Conservation (phyloP, 2,113 vertebrate genomes). For the Electrona antarctica region DNA sequence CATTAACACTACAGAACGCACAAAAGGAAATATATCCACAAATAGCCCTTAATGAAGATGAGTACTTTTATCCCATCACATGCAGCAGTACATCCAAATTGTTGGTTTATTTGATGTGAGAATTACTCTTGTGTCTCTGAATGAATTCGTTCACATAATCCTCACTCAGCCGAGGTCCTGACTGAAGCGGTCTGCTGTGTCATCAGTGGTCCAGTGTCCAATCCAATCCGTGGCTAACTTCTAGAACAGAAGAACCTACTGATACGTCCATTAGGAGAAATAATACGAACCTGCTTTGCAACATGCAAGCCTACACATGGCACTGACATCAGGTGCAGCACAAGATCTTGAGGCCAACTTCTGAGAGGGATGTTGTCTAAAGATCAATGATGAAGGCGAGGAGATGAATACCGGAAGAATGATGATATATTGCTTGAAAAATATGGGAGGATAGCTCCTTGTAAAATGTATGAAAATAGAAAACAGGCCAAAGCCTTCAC, state of each 20-base stretch:
- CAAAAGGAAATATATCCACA: constrained; percentile 47
- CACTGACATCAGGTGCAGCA: constrained; percentile 33
- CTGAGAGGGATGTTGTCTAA: constrained; percentile 4
- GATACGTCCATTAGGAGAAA: constrained; percentile 34
- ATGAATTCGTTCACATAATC: constrained; percentile 13
- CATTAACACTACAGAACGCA: constrained; percentile 32
- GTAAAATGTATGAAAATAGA: neutral
- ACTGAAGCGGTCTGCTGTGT: constrained; percentile 6
- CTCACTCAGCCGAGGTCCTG: neutral
- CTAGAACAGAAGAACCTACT: constrained; percentile 4
- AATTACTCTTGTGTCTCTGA: neutral
- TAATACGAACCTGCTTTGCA: constrained; percentile 41
- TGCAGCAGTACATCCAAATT: neutral
- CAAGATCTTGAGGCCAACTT: constrained; percentile 12
- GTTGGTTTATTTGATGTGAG: constrained; percentile 7
- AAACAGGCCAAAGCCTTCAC: neutral
- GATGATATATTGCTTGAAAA: constrained; percentile 13
- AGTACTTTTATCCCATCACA: constrained; percentile 9
- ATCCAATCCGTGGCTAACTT: constrained; percentile 30
- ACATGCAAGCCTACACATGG: constrained; percentile 34
- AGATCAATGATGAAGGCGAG: constrained; percentile 6
- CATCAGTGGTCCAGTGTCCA: constrained; percentile 32
- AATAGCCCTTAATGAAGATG: constrained; percentile 43
- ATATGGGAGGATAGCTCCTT: constrained; percentile 9
- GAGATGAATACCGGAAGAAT: constrained; percentile 20